These are phyloP conservation scores for Pachycephala philippinensis DNA, from an alignment of 2,113 vertebrate genomes.

Conservation along the genomic window DNA sequence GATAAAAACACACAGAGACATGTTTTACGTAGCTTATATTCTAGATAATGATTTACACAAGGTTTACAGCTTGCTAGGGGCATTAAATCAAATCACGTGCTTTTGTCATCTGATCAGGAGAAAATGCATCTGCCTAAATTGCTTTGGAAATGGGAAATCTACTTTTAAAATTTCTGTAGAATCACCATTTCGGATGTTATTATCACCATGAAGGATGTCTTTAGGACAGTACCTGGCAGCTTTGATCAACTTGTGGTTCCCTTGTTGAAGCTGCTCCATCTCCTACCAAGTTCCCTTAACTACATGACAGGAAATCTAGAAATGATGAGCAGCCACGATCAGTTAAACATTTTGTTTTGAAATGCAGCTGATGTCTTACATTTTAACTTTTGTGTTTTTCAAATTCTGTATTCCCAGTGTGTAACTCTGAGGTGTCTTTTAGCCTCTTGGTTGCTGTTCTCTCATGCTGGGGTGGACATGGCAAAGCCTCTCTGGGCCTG, in stretches of 20 bases:
- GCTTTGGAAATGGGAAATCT: neutral
- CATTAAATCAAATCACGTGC: neutral
- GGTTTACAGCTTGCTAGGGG: neutral
- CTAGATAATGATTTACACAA: neutral
- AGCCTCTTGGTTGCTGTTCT: too few relatives aligned
- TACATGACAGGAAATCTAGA: neutral
- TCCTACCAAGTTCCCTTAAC: neutral
- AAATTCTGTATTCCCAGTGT: too few relatives aligned
- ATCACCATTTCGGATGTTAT: neutral
- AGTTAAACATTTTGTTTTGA: neutral
- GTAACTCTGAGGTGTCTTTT: too few relatives aligned
- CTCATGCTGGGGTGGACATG: too few relatives aligned
- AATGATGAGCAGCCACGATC: rapidly evolving
- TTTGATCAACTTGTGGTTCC: neutral
- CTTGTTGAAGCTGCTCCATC: neutral
- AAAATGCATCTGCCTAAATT: neutral
- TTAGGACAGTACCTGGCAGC: neutral
- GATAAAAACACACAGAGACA: neutral
- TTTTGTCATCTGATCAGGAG: neutral
- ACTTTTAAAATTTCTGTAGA: neutral
- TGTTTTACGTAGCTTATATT: neutral
- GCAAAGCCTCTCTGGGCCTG: too few relatives aligned
- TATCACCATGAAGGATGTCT: neutral
- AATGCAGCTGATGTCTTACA: too few relatives aligned
- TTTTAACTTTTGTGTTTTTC: too few relatives aligned